phyloP scores from a whole-genome alignment of 2,888 invertebrate genomes.

The Capitulum mitella region DNA sequence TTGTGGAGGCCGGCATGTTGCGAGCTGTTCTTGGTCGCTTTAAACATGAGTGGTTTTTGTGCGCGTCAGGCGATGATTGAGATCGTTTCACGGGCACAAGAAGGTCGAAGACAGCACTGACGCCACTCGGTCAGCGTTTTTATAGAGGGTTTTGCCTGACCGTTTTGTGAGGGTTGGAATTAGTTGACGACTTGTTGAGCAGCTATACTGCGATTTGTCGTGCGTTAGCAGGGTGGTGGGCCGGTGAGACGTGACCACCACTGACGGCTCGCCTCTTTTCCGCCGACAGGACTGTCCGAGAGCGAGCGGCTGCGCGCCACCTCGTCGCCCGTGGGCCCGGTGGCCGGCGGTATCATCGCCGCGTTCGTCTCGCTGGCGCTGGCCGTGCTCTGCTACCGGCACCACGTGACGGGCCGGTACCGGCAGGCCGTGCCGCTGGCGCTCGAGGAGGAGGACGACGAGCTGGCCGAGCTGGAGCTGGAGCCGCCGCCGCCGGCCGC shows the following conservation, averaged over 20 bases:
- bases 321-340: slow-evolving; percentile 51
- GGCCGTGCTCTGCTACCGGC: slow-evolving; percentile 75
- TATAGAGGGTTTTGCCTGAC: too few relatives aligned
- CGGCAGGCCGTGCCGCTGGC: slow-evolving; percentile 28
- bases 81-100: too few relatives aligned
- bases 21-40: too few relatives aligned
- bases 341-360: slow-evolving; percentile 75
- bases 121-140: too few relatives aligned
- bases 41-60: too few relatives aligned
- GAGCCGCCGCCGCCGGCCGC: neutral
- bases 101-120: too few relatives aligned
- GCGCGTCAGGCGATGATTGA: too few relatives aligned
- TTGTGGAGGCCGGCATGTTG: too few relatives aligned
- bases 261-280: neutral
- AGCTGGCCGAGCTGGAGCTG: neutral
- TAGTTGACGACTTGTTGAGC: too few relatives aligned
- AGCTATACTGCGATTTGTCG: too few relatives aligned
- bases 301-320: neutral
- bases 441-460: slow-evolving; percentile 27
- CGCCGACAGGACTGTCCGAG: neutral
- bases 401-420: slow-evolving; percentile 41
- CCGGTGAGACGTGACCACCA: neutral
- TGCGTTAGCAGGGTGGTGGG: too few relatives aligned
- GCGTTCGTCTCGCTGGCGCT: slow-evolving; percentile 71
- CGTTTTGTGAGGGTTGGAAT: too few relatives aligned